These are phyloP conservation scores for Strix aluco DNA, from an alignment of 2,113 vertebrate genomes.

Conservation along the genomic window DNA sequence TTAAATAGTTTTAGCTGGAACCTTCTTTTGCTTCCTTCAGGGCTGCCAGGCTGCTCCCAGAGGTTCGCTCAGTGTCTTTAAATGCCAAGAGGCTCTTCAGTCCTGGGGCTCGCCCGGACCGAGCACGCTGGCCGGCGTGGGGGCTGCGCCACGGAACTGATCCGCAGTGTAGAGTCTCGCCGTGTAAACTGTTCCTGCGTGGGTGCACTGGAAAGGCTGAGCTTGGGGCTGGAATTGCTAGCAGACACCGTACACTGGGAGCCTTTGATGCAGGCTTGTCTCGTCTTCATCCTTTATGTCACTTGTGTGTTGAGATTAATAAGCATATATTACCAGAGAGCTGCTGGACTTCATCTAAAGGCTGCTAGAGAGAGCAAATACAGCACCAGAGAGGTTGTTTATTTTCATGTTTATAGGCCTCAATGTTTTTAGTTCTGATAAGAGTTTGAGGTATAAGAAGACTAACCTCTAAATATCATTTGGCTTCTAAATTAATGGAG, in stretches of 20 bases:
- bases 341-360: background rate
- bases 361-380: background rate
- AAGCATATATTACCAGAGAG: rapidly evolving
- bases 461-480: background rate
- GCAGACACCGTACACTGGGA: background rate
- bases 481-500: background rate
- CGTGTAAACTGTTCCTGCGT: rapidly evolving
- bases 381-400: background rate
- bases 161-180: rapidly evolving
- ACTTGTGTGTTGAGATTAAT: background rate
- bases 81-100: rapidly evolving
- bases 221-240: background rate
- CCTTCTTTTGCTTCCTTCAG: rapidly evolving
- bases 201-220: rapidly evolving
- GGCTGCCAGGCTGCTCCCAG: rapidly evolving
- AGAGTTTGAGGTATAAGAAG: background rate
- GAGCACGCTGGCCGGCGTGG: rapidly evolving
- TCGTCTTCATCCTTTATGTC: background rate
- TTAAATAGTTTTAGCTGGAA: background rate
- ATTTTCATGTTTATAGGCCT: background rate
- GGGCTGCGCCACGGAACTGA: background rate
- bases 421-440: background rate
- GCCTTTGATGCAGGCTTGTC: background rate
- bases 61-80: background rate
- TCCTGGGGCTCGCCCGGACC: rapidly evolving